phyloP scores from a whole-genome alignment of 2,888 invertebrate species.

The Mesorhabditis belari region DNA sequence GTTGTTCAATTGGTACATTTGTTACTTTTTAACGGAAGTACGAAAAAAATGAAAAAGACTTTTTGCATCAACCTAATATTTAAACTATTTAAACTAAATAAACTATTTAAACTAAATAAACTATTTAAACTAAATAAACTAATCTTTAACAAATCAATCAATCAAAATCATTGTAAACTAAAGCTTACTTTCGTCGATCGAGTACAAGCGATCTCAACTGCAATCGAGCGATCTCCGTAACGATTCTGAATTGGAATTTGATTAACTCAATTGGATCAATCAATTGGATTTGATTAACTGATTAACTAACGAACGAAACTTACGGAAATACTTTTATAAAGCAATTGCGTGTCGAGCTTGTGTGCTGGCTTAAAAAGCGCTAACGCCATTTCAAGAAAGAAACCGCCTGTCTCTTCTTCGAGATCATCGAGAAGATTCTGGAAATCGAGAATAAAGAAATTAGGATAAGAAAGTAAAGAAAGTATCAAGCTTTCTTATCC shows the following conservation, averaged over 20 bases:
- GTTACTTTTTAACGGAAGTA: no score
- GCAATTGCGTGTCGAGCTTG: slow-evolving; percentile 53
- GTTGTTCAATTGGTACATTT: no score
- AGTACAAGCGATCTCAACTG: slow-evolving; percentile 52
- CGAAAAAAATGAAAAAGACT: no score
- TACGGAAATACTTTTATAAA: slow-evolving; percentile 53
- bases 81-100: no score
- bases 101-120: no score
- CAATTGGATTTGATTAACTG: no score
- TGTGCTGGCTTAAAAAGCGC: slow-evolving; percentile 54
- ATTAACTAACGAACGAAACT: slow-evolving; percentile 1
- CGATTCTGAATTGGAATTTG: slow-evolving; percentile 32
- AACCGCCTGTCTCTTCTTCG: slow-evolving; percentile 55
- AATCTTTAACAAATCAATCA: not conserved
- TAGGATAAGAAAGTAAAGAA: not conserved
- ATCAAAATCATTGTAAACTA: no score
- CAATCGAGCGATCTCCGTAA: slow-evolving; percentile 43
- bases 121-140: no score
- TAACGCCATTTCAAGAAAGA: slow-evolving; percentile 53
- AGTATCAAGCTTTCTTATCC: no score
- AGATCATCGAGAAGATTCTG: slow-evolving; percentile 54
- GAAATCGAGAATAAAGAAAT: slow-evolving; percentile 8
- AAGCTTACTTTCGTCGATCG: slow-evolving; percentile 44
- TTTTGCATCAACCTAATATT: no score
- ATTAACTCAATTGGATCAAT: not conserved